Conservation (phyloP, 2,113 vertebrate species). For the Thymallus thymallus region DNA sequence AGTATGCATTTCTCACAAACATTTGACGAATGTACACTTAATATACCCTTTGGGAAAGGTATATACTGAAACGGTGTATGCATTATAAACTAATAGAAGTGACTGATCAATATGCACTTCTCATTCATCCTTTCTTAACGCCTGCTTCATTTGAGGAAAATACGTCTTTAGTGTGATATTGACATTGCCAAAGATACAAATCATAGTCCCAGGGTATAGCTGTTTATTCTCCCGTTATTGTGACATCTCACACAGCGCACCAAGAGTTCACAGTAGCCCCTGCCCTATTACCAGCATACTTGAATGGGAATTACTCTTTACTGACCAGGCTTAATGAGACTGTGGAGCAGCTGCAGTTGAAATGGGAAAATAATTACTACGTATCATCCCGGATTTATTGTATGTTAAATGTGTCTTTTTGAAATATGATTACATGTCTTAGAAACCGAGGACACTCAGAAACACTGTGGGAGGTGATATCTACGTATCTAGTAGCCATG, state of each 20-base stretch:
- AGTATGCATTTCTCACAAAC: not conserved
- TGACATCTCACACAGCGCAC: too few relatives aligned
- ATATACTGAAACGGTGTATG: not conserved
- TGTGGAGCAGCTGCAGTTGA: not conserved
- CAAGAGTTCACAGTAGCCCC: not conserved
- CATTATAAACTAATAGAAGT: constrained; percentile 4
- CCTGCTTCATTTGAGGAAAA: too few relatives aligned
- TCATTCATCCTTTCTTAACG: constrained; percentile 6
- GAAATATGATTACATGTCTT: not conserved
- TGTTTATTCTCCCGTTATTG: too few relatives aligned
- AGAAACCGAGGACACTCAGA: not conserved
- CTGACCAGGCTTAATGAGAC: constrained; percentile 2
- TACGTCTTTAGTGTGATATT: too few relatives aligned
- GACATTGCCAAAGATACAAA: too few relatives aligned
- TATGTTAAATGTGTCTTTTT: not conserved
- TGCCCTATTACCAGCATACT: not conserved
- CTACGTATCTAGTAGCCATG: not conserved
- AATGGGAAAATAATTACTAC: not conserved
- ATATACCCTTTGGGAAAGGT: not conserved
- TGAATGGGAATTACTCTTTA: not conserved
- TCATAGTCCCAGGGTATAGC: too few relatives aligned
- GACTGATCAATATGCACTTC: constrained; percentile 15
- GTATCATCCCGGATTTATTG: not conserved
- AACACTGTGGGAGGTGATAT: not conserved
- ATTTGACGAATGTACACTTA: not conserved